phyloP scores from a whole-genome alignment of 2,888 invertebrate species.

The Coelogynopora nodosa region DNA sequence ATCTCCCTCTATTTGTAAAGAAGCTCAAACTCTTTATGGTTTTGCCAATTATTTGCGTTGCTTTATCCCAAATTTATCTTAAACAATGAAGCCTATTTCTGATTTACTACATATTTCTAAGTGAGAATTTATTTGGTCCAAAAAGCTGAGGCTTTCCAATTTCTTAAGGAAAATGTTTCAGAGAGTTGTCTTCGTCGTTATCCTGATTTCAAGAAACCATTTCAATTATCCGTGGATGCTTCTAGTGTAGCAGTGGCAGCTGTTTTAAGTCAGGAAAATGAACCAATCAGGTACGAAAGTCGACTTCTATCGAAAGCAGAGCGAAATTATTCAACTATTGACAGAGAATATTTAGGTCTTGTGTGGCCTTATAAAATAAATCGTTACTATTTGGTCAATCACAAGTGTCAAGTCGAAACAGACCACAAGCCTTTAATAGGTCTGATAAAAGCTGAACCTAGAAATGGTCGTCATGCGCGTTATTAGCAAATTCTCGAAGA shows the following conservation, averaged over 20 bases:
- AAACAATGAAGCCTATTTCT: neutral
- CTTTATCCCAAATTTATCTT: neutral
- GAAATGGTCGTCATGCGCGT: constrained; percentile 33
- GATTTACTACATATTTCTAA: neutral
- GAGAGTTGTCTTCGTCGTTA: neutral
- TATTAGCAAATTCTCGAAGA: constrained; percentile 29
- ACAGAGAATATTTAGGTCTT: constrained; percentile 8
- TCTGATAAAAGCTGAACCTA: constrained; percentile 18
- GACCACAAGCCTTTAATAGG: constrained; percentile 24
- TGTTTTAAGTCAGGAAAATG: neutral
- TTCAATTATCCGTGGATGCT: constrained; percentile 32
- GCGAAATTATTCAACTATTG: constrained; percentile 22
- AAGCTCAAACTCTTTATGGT: neutral
- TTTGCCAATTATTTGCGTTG: neutral
- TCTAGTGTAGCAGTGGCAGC: neutral
- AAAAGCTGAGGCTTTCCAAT: neutral
- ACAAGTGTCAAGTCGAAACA: constrained; percentile 3
- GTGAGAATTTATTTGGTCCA: neutral
- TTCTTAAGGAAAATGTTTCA: constrained; percentile 5
- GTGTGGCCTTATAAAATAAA: neutral
- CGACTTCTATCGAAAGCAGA: constrained; percentile 10
- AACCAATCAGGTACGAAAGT: constrained; percentile 1
- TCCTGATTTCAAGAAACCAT: neutral
- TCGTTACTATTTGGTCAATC: constrained; percentile 6
- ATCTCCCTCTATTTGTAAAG: neutral